These are phyloP conservation scores for Pollachius pollachius DNA, from an alignment of 2,113 vertebrate genomes.

Conservation along the genomic window DNA sequence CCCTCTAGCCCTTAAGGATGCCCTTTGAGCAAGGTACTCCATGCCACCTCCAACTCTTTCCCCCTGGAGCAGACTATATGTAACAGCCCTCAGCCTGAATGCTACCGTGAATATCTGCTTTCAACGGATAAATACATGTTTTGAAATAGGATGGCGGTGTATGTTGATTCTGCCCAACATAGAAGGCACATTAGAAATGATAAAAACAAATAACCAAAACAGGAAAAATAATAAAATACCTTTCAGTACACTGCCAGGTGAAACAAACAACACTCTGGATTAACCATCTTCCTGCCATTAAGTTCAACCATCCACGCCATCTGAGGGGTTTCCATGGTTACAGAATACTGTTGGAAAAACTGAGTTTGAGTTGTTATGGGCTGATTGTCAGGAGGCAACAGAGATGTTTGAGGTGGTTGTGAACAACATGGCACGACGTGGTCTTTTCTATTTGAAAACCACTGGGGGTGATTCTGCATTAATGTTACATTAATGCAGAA, in stretches of 20 bases:
- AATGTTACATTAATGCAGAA: too few relatives aligned
- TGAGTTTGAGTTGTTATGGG: constrained; percentile 11
- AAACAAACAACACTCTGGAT: constrained; percentile 14
- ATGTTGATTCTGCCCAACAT: constrained; percentile 39
- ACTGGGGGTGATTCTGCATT: neutral
- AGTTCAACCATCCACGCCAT: neutral
- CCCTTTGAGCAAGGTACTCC: too few relatives aligned
- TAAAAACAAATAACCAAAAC: constrained; percentile 1
- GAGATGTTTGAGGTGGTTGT: constrained; percentile 22
- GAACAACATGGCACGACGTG: neutral
- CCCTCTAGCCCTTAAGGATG: too few relatives aligned
- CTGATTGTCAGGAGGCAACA: constrained; percentile 66
- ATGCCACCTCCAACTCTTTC: too few relatives aligned
- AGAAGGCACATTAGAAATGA: constrained; percentile 39
- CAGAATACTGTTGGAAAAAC: constrained; percentile 46
- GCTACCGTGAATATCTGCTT: neutral
- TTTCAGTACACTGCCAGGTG: constrained; percentile 40
- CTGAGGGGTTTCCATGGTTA: neutral
- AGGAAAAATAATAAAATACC: constrained; percentile 7
- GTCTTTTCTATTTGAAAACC: neutral
- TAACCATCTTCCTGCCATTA: constrained; percentile 15
- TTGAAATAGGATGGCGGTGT: constrained; percentile 2
- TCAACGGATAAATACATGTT: constrained; percentile 16
- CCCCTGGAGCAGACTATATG: too few relatives aligned
- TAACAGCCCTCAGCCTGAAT: too few relatives aligned